Evolutionary conservation across 2,797 vertebrate genomes (phyloP).

Genomic region (Chiloscyllium punctatum): DNA sequence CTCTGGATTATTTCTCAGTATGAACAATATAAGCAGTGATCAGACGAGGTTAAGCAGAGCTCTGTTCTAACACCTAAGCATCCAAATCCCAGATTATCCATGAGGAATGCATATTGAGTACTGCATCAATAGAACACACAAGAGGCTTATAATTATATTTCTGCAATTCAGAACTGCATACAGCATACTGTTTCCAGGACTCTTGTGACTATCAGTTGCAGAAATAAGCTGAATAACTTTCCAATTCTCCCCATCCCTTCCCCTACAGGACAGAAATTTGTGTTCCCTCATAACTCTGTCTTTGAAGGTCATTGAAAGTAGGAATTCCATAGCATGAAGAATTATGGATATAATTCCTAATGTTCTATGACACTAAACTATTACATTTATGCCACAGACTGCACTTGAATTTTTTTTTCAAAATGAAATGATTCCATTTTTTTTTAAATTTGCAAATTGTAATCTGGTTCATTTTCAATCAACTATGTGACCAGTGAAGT

Average conservation of each 20-base stretch:
- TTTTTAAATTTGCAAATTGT: no score
- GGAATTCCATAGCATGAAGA: background rate
- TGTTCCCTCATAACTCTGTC: background rate
- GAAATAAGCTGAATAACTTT: background rate
- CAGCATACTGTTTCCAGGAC: background rate
- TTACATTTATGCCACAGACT: background rate
- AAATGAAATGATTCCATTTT: background rate
- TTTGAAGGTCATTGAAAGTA: conserved; percentile 5
- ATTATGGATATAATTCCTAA: conserved; percentile 1
- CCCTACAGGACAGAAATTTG: background rate
- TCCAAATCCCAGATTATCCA: background rate
- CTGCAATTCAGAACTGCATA: background rate
- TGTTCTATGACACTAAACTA: background rate
- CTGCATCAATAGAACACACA: background rate
- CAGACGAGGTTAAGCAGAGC: background rate
- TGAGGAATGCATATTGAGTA: background rate
- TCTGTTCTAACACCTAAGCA: background rate
- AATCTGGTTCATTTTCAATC: conserved; percentile 7
- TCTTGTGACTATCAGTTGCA: background rate
- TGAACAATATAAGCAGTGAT: background rate
- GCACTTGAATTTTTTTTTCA: background rate
- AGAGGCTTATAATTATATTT: background rate
- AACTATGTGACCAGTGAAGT: background rate
- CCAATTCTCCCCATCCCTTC: background rate
- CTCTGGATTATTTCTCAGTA: background rate